Evolutionary conservation across 2,113 vertebrate species (phyloP).

Genomic region (Circaetus cinerascens): DNA sequence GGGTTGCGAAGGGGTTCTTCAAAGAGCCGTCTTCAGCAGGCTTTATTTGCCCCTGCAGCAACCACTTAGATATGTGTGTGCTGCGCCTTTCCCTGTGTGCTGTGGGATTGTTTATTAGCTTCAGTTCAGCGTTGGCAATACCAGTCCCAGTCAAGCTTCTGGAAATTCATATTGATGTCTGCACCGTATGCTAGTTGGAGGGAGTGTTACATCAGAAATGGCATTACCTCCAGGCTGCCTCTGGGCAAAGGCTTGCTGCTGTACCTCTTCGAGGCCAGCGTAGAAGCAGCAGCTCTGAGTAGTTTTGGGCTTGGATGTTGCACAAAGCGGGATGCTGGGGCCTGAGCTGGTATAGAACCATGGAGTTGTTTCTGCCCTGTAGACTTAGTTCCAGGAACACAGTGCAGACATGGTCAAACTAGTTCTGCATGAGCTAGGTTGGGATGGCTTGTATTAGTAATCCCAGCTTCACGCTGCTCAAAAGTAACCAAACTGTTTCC

Average conservation of each 20-base stretch:
- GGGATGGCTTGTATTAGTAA: neutral
- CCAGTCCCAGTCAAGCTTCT: neutral
- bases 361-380: neutral
- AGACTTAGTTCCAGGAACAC: neutral
- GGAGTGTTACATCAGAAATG: neutral
- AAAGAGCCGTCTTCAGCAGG: neutral
- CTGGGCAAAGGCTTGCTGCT: neutral
- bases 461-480: neutral
- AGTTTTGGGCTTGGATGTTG: neutral
- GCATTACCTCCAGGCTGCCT: neutral
- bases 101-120: neutral
- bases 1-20: neutral
- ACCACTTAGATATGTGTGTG: neutral
- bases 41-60: neutral
- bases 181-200: neutral
- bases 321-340: rapidly evolving
- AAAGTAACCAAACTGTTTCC: neutral
- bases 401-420: rapidly evolving
- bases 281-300: neutral
- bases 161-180: neutral
- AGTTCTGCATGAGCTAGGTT: neutral
- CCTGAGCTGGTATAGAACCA: neutral
- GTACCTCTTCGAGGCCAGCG: neutral
- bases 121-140: neutral
- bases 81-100: neutral